These are phyloP conservation scores for Hydrochoerus hydrochaeris DNA, from an alignment of 2,113 vertebrate genomes.

Conservation along the genomic window DNA sequence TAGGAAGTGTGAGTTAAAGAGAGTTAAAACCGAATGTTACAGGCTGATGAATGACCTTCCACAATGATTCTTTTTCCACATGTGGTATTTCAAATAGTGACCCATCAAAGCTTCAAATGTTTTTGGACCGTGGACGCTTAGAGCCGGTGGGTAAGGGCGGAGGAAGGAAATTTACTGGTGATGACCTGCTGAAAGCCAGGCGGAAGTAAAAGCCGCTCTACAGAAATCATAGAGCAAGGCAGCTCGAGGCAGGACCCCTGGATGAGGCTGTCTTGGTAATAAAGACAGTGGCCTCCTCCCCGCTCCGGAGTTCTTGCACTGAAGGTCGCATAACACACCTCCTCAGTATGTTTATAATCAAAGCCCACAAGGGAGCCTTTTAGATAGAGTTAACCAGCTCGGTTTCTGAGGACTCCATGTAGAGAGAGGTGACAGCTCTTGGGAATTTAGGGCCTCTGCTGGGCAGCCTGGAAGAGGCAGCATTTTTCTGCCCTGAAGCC, in stretches of 20 bases:
- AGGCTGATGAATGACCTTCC: background rate
- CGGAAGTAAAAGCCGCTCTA: fast-evolving
- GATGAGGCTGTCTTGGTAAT: fast-evolving
- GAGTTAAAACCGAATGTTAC: fast-evolving
- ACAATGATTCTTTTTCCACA: background rate
- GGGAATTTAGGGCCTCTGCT: fast-evolving
- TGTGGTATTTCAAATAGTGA: background rate
- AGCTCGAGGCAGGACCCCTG: fast-evolving
- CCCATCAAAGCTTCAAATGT: too few species aligned
- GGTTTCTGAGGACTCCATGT: fast-evolving
- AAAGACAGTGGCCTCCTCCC: background rate
- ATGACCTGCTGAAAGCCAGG: background rate
- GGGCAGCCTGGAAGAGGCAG: background rate
- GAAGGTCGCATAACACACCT: fast-evolving
- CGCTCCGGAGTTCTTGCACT: fast-evolving
- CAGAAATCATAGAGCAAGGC: fast-evolving
- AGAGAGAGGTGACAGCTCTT: background rate
- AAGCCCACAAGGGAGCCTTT: background rate
- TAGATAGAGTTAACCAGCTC: background rate
- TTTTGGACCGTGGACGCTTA: background rate
- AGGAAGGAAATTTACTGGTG: fast-evolving
- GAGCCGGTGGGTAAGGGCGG: background rate
- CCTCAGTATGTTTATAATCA: background rate
- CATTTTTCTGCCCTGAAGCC: too few species aligned
- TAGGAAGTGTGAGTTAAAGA: fast-evolving